These are phyloP conservation scores for Meteorus colon DNA, from an alignment of 2,888 invertebrate genomes.

Conservation along the genomic window DNA sequence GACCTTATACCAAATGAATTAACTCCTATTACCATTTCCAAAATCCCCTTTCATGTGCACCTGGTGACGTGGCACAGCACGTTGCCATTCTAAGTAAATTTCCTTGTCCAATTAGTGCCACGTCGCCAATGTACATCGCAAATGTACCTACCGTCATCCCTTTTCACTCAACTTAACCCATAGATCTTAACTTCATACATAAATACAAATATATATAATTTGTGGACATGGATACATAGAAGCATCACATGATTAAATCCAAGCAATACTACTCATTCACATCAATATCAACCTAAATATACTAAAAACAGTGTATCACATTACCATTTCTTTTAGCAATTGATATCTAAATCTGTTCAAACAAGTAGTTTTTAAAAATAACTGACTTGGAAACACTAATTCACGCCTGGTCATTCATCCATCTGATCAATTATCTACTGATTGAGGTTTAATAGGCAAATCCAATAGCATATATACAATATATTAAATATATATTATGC, in stretches of 20 bases:
- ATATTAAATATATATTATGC: too few species aligned
- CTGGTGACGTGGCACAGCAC: slow-evolving; percentile 48
- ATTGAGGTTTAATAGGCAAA: too few species aligned
- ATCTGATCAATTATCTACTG: too few species aligned
- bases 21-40: slow-evolving; percentile 40
- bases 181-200: slow-evolving; percentile 9
- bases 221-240: slow-evolving; percentile 8
- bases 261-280: too few species aligned
- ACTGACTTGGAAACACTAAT: too few species aligned
- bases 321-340: too few species aligned
- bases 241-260: not conserved
- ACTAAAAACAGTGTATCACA: too few species aligned
- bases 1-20: slow-evolving; percentile 41
- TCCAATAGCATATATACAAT: too few species aligned
- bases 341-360: too few species aligned
- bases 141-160: slow-evolving; percentile 2
- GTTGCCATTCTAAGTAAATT: slow-evolving; percentile 65
- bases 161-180: not conserved
- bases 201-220: slow-evolving; percentile 21
- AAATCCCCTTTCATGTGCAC: slow-evolving; percentile 41
- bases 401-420: too few species aligned
- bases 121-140: slow-evolving; percentile 35
- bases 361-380: too few species aligned
- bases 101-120: slow-evolving; percentile 64
- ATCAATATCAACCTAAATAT: too few species aligned